Base-by-base conservation (phyloP, 2,113 vertebrate species). In the Triplophysa siluroides region DNA sequence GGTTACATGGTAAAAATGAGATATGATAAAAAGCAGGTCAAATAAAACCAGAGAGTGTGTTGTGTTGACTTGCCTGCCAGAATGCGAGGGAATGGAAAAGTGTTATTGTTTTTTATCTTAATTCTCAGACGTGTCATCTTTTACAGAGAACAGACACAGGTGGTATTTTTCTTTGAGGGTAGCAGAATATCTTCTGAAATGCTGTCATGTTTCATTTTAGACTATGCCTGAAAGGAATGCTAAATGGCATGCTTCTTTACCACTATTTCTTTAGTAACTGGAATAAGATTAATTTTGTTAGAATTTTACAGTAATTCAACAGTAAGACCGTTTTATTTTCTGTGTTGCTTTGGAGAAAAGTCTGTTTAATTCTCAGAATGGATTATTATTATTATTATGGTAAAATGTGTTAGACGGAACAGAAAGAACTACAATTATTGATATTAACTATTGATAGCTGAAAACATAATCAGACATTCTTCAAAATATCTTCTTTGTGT, bases 131-230 rank as follows among this genome's bases (percentile, higher is more conserved):
- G 43, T 65, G 62, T 76, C 62, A 65, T 43, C 3, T 1, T 76
- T 19, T 65, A 33, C 23, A 29, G 56, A 24, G 60, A 50, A 23
- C 24, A 64, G 43, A 76, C 61, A 13, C 58, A 12, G 60, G 73
- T 45, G 56, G 73, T 18, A 75, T 75, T 76, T 76, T 76, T 2
- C 45, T 76, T 76, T 65, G 24, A 76, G 45, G 74, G 10, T 38
- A 26, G 21, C 56, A 63, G 14, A 62, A 64, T 63, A 54, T 45
- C 43, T 29, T 50, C 1, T 76, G 23, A 76, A 23, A 50, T 52
- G 43, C 61, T 76, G 74, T 76, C 45, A 76, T 52, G 41, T 65
- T 76, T 76, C 29, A 65, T 76, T 65, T 76, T 76, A 65, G 74
- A 24, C 16, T 64, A 2, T 8, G 10, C 23, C 24, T 64, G 16